Percentiles rank a stretch among this genome's conserved stretches.
Conservation (phyloP, 2,888 invertebrate species). For the Dioctria rufipes region DNA sequence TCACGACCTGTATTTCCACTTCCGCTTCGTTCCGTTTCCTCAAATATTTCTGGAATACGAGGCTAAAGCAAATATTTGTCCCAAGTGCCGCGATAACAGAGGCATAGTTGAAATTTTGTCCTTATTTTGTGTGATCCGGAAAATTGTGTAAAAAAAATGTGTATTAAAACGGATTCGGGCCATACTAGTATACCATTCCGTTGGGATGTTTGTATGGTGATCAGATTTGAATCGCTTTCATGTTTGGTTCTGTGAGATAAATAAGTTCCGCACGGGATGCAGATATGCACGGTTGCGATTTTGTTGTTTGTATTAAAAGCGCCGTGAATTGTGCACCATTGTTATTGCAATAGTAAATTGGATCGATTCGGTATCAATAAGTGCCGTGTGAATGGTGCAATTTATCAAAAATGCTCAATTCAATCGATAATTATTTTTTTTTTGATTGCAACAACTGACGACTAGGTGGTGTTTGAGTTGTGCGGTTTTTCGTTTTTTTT, state of each 20-base stretch:
- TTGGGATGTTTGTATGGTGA: slow-evolving; percentile 1
- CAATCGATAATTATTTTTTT: slow-evolving; percentile 25
- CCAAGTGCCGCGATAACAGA: neutral
- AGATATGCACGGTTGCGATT: slow-evolving; percentile 9
- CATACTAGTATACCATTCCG: slow-evolving; percentile 8
- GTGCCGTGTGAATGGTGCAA: slow-evolving; percentile 21
- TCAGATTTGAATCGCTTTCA: slow-evolving; percentile 14
- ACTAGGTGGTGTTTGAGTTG: slow-evolving; percentile 21
- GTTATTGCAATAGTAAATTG: slow-evolving; percentile 28
- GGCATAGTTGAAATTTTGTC: neutral
- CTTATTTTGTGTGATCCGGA: neutral
- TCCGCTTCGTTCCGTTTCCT: slow-evolving; percentile 24
- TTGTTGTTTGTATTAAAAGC: neutral
- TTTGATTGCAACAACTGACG: neutral
- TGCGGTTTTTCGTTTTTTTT: neutral
- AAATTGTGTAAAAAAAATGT: slow-evolving; percentile 25
- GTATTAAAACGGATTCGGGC: slow-evolving; percentile 1
- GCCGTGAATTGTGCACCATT: neutral
- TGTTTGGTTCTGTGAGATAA: slow-evolving; percentile 42
- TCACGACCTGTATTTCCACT: slow-evolving; percentile 19
- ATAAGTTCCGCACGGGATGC: slow-evolving; percentile 11
- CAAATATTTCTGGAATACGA: neutral
- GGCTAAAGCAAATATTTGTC: neutral
- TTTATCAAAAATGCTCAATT: neutral
- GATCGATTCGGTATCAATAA: neutral